phyloP scores from a whole-genome alignment of 2,888 invertebrate species.

The Lepidochitona cinerea region DNA sequence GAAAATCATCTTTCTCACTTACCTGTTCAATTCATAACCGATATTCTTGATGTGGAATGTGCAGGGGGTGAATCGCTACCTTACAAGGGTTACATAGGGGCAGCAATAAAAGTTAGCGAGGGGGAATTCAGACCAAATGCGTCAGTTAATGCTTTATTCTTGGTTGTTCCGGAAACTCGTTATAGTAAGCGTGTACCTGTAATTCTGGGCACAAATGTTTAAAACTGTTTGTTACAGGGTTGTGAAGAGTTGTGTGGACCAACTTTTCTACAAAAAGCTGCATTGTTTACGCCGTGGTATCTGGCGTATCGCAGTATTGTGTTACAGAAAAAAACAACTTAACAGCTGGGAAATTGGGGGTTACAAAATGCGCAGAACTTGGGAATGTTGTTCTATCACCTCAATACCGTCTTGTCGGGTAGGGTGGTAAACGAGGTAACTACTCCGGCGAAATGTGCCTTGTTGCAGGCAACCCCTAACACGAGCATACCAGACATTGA shows the following conservation, averaged over 20 bases:
- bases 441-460: neutral
- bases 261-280: neutral
- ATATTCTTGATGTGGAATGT: neutral
- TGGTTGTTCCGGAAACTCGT: neutral
- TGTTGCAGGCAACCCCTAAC: neutral
- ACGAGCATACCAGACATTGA: neutral
- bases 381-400: neutral
- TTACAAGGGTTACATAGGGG: neutral
- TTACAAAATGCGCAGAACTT: too few relatives aligned
- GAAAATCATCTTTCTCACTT: neutral
- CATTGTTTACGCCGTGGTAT: neutral
- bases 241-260: neutral
- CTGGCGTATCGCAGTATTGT: neutral
- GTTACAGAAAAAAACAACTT: neutral
- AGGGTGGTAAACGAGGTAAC: neutral
- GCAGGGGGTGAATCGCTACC: conserved; percentile 1
- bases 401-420: neutral
- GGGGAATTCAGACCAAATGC: neutral
- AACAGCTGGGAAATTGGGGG: neutral
- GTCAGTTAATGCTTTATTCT: neutral
- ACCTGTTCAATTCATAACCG: neutral
- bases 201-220: neutral
- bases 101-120: neutral
- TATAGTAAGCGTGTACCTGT: neutral
- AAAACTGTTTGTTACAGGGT: neutral